Evolutionary conservation across 1,140 invertebrate genomes (phyloP).

Genomic region (Zaprionus ghesquierei): DNA sequence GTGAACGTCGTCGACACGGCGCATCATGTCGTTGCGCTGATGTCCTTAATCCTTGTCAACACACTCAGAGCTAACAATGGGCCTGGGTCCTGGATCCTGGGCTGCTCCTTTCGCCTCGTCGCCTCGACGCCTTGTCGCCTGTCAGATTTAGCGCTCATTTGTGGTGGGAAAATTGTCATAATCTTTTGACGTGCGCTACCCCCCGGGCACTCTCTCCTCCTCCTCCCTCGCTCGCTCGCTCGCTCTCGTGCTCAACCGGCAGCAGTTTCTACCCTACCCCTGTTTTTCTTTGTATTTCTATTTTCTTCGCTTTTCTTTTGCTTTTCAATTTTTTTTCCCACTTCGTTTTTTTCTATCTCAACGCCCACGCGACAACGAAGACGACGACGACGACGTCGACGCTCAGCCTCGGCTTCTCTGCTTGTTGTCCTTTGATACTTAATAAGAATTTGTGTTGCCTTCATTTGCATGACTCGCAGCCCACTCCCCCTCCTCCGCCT

Average conservation of each 20-base stretch:
- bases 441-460: slow-evolving; percentile 70
- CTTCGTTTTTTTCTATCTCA: slow-evolving; percentile 48
- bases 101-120: slow-evolving; percentile 58
- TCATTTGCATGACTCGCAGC: slow-evolving; percentile 58
- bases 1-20: background rate
- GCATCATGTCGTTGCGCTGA: slow-evolving; percentile 9
- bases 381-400: slow-evolving; percentile 6
- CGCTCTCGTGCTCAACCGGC: background rate
- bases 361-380: slow-evolving; percentile 36
- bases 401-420: slow-evolving; percentile 11
- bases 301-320: slow-evolving; percentile 7
- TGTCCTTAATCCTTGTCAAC: slow-evolving; percentile 77
- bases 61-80: slow-evolving; percentile 68
- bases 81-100: slow-evolving; percentile 15
- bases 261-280: slow-evolving; percentile 15
- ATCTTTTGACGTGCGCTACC: slow-evolving; percentile 78
- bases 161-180: slow-evolving; percentile 82
- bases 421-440: slow-evolving; percentile 66
- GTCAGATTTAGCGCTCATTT: slow-evolving; percentile 76
- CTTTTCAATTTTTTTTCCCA: background rate
- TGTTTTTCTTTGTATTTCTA: slow-evolving; percentile 30
- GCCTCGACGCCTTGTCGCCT: slow-evolving; percentile 46
- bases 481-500: background rate
- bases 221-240: background rate
- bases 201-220: background rate